phyloP scores from a whole-genome alignment of 1,140 invertebrate species.

The Meloidogyne floridensis region DNA sequence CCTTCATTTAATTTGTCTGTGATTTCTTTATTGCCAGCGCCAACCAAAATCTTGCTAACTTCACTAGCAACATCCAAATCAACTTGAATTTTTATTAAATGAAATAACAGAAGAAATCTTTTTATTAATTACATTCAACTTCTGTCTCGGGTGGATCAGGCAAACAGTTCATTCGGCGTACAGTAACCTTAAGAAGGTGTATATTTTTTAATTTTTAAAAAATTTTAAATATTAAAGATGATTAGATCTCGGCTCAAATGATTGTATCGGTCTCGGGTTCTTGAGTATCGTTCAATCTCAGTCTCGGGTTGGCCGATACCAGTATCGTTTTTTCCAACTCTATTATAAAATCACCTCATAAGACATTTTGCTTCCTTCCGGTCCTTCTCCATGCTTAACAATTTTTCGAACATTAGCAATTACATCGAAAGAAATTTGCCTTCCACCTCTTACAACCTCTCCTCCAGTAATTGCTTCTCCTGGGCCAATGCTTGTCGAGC shows the following conservation, averaged over 20 bases:
- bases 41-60: conserved; percentile 47
- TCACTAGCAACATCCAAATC: conserved; percentile 50
- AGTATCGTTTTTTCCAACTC: not conserved
- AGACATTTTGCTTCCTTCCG: conserved; percentile 43
- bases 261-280: too few species aligned
- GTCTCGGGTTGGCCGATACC: too few species aligned
- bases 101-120: too few species aligned
- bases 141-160: conserved; percentile 62
- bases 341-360: conserved; percentile 47
- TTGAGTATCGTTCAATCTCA: too few species aligned
- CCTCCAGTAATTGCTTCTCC: conserved; percentile 64
- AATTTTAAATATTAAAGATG: too few species aligned
- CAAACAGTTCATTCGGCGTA: conserved; percentile 62
- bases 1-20: conserved; percentile 46
- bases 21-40: conserved; percentile 48
- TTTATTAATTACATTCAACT: conserved; percentile 53
- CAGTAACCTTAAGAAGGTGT: conserved; percentile 43
- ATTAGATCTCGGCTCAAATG: too few species aligned
- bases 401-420: conserved; percentile 64
- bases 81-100: conserved; percentile 33
- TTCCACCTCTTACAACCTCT: conserved; percentile 57
- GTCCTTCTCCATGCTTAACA: conserved; percentile 38
- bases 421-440: conserved; percentile 64
- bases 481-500: conserved; percentile 52
- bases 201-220: too few species aligned